Conservation (phyloP, 2,113 vertebrate species). For the Spea bombifrons region DNA sequence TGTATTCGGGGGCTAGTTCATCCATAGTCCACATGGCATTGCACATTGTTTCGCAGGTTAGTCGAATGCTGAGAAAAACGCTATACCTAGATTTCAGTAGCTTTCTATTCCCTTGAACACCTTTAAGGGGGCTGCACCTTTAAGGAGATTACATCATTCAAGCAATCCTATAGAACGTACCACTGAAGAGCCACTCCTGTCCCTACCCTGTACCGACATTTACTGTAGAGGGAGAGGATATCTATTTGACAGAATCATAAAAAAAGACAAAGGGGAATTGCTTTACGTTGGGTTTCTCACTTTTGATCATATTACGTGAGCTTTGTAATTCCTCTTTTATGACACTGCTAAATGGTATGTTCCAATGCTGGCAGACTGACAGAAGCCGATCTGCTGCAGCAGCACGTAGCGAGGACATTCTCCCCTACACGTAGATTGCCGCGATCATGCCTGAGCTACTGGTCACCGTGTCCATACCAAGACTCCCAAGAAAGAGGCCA, state of each 20-base stretch:
- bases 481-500: neutral
- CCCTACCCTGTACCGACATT: slow-evolving; percentile 68
- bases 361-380: slow-evolving; percentile 80
- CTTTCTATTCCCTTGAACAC: slow-evolving; percentile 82
- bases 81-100: slow-evolving; percentile 68
- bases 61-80: slow-evolving; percentile 63
- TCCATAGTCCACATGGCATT: slow-evolving; percentile 70
- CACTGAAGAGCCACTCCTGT: slow-evolving; percentile 85
- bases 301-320: slow-evolving; percentile 14
- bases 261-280: slow-evolving; percentile 50
- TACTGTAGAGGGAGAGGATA: slow-evolving; percentile 39
- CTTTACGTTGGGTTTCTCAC: slow-evolving; percentile 51
- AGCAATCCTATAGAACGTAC: slow-evolving; percentile 89
- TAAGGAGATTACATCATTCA: slow-evolving; percentile 96
- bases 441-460: neutral
- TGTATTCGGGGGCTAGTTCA: slow-evolving; percentile 73
- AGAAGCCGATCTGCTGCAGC: slow-evolving; percentile 83
- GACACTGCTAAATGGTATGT: slow-evolving; percentile 70
- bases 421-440: neutral
- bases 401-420: slow-evolving; percentile 71
- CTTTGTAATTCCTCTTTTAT: slow-evolving; percentile 55
- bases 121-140: slow-evolving; percentile 82
- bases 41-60: slow-evolving; percentile 67
- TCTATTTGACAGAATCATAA: slow-evolving; percentile 50
- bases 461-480: too few relatives aligned